Evolutionary conservation across 2,888 invertebrate species (phyloP).

Genomic region (Brachypterus glaber): DNA sequence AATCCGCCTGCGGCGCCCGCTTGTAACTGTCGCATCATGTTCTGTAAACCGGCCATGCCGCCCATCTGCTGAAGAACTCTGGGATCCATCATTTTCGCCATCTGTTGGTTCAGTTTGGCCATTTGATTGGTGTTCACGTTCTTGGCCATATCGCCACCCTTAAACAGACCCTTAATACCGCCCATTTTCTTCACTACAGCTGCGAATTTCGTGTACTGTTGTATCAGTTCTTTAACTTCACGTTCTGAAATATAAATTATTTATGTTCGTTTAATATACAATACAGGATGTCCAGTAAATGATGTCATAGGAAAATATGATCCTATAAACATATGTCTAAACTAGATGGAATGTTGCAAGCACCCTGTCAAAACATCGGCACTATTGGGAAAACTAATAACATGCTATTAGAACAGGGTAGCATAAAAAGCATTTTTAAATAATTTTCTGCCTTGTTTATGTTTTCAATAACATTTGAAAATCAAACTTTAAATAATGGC

Average conservation of each 20-base stretch:
- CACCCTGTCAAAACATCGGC: no score
- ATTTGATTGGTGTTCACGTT: constrained; percentile 98
- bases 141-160: constrained; percentile 97
- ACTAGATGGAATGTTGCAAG: no score
- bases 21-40: constrained; percentile 93
- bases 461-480: no score
- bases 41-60: constrained; percentile 91
- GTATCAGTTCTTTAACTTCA: constrained; percentile 94
- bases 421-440: no score
- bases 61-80: constrained; percentile 95
- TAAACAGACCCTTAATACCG: constrained; percentile 97
- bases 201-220: constrained; percentile 98
- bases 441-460: no score
- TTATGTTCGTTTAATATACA: no score
- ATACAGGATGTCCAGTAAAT: no score
- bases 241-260: constrained; percentile 49
- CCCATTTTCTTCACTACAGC: constrained; percentile 99
- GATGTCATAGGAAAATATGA: background rate
- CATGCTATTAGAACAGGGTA: no score
- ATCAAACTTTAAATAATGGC: no score
- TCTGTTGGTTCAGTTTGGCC: constrained; percentile 98
- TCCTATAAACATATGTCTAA: background rate
- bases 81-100: constrained; percentile 99
- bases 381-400: no score
- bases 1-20: constrained; percentile 50